Base-by-base conservation (phyloP, 2,113 vertebrate genomes). In the Mola mola region DNA sequence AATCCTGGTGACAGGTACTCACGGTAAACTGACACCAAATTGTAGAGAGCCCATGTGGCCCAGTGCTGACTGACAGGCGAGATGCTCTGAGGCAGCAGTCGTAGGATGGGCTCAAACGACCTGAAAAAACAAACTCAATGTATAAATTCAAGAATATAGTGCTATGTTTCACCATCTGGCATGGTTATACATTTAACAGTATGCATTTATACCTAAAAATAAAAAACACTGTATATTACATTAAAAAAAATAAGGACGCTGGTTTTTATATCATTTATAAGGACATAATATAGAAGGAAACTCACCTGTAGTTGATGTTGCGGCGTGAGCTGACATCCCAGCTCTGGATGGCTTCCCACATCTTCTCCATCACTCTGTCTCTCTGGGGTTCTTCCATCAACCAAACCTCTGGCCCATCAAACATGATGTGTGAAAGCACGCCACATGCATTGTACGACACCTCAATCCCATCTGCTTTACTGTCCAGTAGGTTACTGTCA, bases 1-100 rank as follows among this genome's bases (percentile, higher is more conserved):
- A n/a, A n/a, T n/a, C n/a, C n/a, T n/a, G n/a, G n/a, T 16, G 19
- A n/a, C 8, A 20, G 49, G 64, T 84, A 96, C 97, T 97, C 92
- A 99, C 97, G 93, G 89, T 99, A 98, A 77, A 99, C 97, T 15
- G 97, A 98, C 42, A 98, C 95, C 26, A 99, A 93, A 92, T 99
- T 99, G 84, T 87, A 98, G 17, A 99, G 93, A 2, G 97, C 97
- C 97, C 97, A 99, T 1, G 97, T 98, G 26, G 97, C 97, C 97
- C 97, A 98, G 84, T 99, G 97, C 89, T 98, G 97, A 81, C 96
- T 98, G 78, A 99, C 96, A 0, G 96, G 96, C 10, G 96, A 91
- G 52, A 97, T 93, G 34, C 93, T 83, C 90, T 99, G 97, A 25
- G 97, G 96, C 60, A 99, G 93, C 46, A 99, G 95, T n/a, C 97